Evolutionary conservation across 2,888 invertebrate species (phyloP).

Genomic region (Nasonovia ribisnigri): DNA sequence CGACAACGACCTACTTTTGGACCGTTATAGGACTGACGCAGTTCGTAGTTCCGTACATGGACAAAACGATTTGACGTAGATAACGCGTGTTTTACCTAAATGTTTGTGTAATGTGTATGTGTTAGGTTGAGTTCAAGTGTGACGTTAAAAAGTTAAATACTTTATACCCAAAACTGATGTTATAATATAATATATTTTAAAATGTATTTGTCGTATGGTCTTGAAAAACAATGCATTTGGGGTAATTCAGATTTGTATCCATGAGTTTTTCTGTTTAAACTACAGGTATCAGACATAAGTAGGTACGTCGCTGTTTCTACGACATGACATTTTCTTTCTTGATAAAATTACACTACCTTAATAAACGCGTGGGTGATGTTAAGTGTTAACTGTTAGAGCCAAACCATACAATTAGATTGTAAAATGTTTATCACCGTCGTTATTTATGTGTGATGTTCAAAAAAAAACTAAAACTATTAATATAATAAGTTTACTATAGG

Average conservation of each 20-base stretch:
- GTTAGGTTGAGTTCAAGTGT: not conserved
- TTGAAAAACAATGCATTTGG: not conserved
- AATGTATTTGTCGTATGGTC: not conserved
- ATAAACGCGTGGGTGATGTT: not conserved
- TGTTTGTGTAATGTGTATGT: not conserved
- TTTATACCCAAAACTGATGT: not conserved
- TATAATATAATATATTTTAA: not conserved
- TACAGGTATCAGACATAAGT: not conserved
- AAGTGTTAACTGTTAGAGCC: not conserved
- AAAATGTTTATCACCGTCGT: conserved; percentile 5
- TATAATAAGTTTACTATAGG: not conserved
- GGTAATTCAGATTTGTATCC: not conserved
- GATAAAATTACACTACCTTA: not conserved
- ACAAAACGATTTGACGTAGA: not conserved
- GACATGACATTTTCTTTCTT: not conserved
- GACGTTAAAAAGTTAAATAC: not conserved
- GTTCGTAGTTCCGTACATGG: conserved; percentile 1
- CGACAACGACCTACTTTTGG: conserved; percentile 43
- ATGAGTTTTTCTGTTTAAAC: not conserved
- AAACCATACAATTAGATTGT: not conserved
- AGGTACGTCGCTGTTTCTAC: not conserved
- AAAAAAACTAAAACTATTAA: not conserved
- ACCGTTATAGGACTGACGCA: not conserved
- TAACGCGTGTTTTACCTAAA: not conserved
- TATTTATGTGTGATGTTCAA: not conserved